Percentiles rank a stretch among this genome's conserved stretches.
phyloP scores from a whole-genome alignment of 2,797 vertebrate genomes.

The Allobates femoralis region DNA sequence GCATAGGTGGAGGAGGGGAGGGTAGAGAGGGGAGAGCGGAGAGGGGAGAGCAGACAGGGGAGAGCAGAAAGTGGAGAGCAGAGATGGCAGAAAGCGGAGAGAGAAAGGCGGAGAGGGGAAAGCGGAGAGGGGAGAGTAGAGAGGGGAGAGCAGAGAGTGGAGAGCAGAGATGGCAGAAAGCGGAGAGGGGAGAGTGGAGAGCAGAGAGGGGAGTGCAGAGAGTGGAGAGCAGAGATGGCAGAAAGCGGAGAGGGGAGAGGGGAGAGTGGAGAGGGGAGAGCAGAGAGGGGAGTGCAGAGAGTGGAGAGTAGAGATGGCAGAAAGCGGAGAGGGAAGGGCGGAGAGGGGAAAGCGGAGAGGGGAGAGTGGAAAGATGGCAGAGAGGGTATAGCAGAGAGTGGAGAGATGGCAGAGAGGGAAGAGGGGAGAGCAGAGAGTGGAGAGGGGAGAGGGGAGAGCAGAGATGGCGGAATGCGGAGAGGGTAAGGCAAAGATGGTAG shows the following conservation, averaged over 20 bases:
- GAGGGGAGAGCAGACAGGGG: too few relatives aligned
- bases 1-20: too few relatives aligned
- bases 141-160: not conserved
- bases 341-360: not conserved
- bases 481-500: too few relatives aligned
- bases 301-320: too few relatives aligned
- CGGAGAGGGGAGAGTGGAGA: not conserved
- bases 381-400: too few relatives aligned
- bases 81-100: too few relatives aligned
- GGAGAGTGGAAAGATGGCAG: not conserved
- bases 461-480: too few relatives aligned
- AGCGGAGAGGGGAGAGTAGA: not conserved
- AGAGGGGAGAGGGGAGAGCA: too few relatives aligned
- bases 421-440: not conserved
- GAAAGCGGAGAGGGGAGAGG: too few relatives aligned
- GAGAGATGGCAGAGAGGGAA: not conserved
- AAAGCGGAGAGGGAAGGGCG: not conserved
- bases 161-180: not conserved
- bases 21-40: too few relatives aligned
- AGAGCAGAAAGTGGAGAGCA: too few relatives aligned
- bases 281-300: not conserved
- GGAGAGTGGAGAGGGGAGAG: not conserved
- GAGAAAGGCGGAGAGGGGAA: too few relatives aligned
- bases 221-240: not conserved
- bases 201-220: not conserved